Evolutionary conservation across 2,888 invertebrate genomes (phyloP).

Genomic region (Plebejus anna): DNA sequence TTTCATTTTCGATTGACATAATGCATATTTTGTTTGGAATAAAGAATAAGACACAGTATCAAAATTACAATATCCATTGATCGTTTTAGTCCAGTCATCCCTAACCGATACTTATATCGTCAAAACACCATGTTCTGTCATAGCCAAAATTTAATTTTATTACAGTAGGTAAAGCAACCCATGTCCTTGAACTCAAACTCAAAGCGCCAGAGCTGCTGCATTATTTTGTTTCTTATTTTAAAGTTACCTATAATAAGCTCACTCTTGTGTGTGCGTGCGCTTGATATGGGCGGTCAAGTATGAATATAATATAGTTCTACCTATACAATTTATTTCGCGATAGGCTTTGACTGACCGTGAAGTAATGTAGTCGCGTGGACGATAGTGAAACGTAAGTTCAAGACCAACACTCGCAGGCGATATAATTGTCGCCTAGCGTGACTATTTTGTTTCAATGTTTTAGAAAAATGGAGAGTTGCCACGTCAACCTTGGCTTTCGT

Average conservation of each 20-base stretch:
- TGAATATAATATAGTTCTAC: too few species aligned
- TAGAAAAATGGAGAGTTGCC: conserved; percentile 27
- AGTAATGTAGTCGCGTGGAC: neutral
- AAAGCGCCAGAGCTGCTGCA: too few species aligned
- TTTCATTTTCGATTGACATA: too few species aligned
- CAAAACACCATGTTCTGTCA: too few species aligned
- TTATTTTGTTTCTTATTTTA: too few species aligned
- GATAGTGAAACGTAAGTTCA: conserved; percentile 20
- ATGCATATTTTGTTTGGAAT: neutral
- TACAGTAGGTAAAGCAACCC: too few species aligned
- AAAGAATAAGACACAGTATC: neutral
- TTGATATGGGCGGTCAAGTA: too few species aligned
- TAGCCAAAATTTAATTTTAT: too few species aligned
- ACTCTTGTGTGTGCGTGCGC: too few species aligned
- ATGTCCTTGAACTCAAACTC: too few species aligned
- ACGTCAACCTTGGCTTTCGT: conserved; percentile 31
- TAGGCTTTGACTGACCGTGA: neutral
- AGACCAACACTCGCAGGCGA: conserved; percentile 16
- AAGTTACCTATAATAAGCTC: too few species aligned
- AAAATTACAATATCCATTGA: neutral
- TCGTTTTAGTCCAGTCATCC: neutral
- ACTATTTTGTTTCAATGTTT: conserved; percentile 31
- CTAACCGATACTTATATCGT: too few species aligned
- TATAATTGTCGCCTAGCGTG: conserved; percentile 29
- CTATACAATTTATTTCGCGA: neutral